Base-by-base conservation (phyloP, 2,888 invertebrate species). In the Hirtodrosophila duncani region DNA sequence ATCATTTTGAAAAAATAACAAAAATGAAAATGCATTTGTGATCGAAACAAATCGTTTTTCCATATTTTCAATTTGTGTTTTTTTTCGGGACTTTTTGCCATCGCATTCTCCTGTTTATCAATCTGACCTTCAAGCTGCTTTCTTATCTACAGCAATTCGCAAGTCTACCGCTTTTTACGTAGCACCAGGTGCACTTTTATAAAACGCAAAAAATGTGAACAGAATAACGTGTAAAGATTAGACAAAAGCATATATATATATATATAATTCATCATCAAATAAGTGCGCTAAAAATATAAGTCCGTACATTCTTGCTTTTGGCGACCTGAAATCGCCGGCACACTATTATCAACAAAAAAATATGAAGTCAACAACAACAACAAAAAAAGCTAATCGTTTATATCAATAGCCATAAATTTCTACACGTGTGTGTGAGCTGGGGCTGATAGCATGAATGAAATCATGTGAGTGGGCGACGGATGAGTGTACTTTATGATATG, bases 371-470 rank as follows among this genome's bases (percentile, higher is more conserved):
- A 37, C 58, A 46, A 20, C n/a, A 26, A 24, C 24, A 42, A 44
- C 18, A 16, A 31, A 20, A 23, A 23, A 17, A 31, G 44, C 50
- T 45, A 53, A 69, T 34, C 23, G 38, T 31, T 64, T 65, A 36
- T 65, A 51, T 63, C 63, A 63, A 64, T 51, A 64, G 41, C 36
- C 46, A 42, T 39, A 56, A 60, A 45, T 59, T 53, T 42, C 10
- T 39, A 42, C 45, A 42, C 44, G 44, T 51, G 11, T 18, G 26
- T 29, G 37, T 13, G 31, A 10, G 31, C 17, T 18, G 29, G 33
- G 17, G 18, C 23, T 39, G 56, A 55, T 49, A 43, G 45, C 49
- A 62, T 53, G 36, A 43, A 55, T 65, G 44, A 58, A 62, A 49
- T 60, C 67, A 63, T 67, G 52, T 67, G 52, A 66, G 60, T 48